phyloP scores from a whole-genome alignment of 2,797 vertebrate genomes.

The Gadopsis bispinosus region DNA sequence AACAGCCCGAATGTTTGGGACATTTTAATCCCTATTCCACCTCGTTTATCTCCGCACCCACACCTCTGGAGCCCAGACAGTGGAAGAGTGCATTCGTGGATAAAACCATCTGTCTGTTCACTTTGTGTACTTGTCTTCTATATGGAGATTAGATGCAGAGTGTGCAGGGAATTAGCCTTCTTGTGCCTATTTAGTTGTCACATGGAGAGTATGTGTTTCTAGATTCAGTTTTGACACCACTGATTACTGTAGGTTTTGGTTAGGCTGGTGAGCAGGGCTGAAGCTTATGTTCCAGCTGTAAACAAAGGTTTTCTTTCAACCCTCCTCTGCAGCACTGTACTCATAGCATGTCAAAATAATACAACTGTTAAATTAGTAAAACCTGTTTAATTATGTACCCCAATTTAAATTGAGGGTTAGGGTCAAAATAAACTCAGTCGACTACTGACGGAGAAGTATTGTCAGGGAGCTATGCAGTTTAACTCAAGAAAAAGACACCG shows the following conservation, averaged over 20 bases:
- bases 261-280: neutral
- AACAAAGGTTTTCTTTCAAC: neutral
- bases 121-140: slow-evolving; percentile 66
- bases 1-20: slow-evolving; percentile 76
- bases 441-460: neutral
- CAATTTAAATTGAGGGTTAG: slow-evolving; percentile 2
- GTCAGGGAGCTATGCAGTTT: slow-evolving; percentile 9
- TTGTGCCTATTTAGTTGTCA: slow-evolving; percentile 44
- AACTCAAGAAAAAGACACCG: neutral
- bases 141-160: slow-evolving; percentile 65
- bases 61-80: slow-evolving; percentile 69
- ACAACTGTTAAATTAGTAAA: neutral
- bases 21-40: slow-evolving; percentile 81
- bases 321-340: neutral
- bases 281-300: neutral
- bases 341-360: neutral
- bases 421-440: slow-evolving; percentile 1
- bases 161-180: slow-evolving; percentile 56
- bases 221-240: slow-evolving; percentile 23
- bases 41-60: slow-evolving; percentile 81
- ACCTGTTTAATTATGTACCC: neutral
- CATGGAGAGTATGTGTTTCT: slow-evolving; percentile 10
- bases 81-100: slow-evolving; percentile 69
- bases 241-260: neutral
- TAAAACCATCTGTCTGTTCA: slow-evolving; percentile 62